Percentiles rank a stretch among this genome's conserved stretches.
phyloP scores from a whole-genome alignment of 2,797 vertebrate genomes.

The Acipenser oxyrinchus region DNA sequence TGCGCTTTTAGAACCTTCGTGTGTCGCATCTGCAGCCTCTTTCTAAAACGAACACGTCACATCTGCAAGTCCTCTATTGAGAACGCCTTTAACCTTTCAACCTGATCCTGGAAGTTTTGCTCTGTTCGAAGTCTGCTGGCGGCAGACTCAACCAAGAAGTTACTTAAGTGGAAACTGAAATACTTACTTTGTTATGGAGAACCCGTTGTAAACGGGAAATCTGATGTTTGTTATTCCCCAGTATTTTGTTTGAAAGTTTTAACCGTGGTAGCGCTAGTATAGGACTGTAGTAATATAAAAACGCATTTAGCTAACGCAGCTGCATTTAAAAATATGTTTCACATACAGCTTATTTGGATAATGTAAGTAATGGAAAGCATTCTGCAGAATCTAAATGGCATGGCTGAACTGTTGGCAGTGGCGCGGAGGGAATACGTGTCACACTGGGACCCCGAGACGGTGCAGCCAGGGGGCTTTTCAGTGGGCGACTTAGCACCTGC shows the following conservation, averaged over 20 bases:
- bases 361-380: constrained; percentile 46
- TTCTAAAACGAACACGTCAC: neutral
- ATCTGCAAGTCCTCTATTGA: neutral
- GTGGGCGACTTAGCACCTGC: constrained; percentile 67
- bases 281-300: too few species aligned
- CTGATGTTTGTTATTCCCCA: too few species aligned
- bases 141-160: neutral
- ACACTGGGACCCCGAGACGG: constrained; percentile 51
- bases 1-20: too few species aligned
- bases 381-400: constrained; percentile 37
- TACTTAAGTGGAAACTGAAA: too few species aligned
- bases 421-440: constrained; percentile 43
- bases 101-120: neutral
- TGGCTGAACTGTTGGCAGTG: constrained; percentile 57
- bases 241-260: too few species aligned
- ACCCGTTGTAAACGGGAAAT: too few species aligned
- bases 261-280: too few species aligned
- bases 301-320: too few species aligned
- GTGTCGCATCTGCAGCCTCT: neutral
- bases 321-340: too few species aligned
- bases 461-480: constrained; percentile 57
- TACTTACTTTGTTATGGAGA: too few species aligned
- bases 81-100: neutral
- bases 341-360: too few species aligned
- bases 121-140: neutral